Conservation (phyloP, 2,797 vertebrate genomes). For the Chaenodraco wilsoni region DNA sequence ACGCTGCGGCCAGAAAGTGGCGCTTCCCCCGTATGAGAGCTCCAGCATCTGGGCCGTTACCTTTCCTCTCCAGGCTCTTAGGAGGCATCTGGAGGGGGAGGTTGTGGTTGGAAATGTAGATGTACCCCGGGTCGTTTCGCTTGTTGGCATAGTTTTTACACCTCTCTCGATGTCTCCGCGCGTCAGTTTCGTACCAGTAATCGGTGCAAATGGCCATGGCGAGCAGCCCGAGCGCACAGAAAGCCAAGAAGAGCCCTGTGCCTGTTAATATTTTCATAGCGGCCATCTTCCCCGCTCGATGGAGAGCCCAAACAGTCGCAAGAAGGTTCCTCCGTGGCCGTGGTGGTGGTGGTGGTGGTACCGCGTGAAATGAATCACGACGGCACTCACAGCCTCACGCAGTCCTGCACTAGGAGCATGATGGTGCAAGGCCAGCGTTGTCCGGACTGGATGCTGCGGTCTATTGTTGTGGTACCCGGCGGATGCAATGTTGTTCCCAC, state of each 20-base stretch:
- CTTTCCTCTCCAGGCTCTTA: conserved; percentile 75
- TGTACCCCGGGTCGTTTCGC: conserved; percentile 91
- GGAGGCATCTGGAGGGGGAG: conserved; percentile 90
- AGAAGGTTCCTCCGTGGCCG: conserved; percentile 80
- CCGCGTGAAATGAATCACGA: conserved; percentile 76
- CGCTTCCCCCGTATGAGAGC: conserved; percentile 70
- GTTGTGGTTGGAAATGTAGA: conserved; percentile 91
- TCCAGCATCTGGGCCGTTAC: conserved; percentile 57
- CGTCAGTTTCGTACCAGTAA: conserved; percentile 94
- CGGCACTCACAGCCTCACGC: conserved; percentile 75
- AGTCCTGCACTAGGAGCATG: conserved; percentile 72
- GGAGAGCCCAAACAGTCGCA: conserved; percentile 80
- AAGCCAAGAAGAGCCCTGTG: conserved; percentile 89
- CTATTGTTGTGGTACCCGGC: conserved; percentile 76
- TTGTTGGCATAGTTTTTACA: conserved; percentile 93
- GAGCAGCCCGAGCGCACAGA: conserved; percentile 89
- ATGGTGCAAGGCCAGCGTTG: conserved; percentile 59
- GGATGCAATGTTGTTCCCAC: conserved; percentile 80
- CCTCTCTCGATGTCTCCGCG: conserved; percentile 89
- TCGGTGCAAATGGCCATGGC: conserved; percentile 94
- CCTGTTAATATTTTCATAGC: conserved; percentile 93
- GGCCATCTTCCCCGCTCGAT: conserved; percentile 88
- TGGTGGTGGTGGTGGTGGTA: conserved; percentile 65
- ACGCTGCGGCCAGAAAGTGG: conserved; percentile 79
- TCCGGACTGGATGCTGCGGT: conserved; percentile 65